Evolutionary conservation across 2,113 vertebrate species (phyloP).

Genomic region (Chunga burmeisteri): DNA sequence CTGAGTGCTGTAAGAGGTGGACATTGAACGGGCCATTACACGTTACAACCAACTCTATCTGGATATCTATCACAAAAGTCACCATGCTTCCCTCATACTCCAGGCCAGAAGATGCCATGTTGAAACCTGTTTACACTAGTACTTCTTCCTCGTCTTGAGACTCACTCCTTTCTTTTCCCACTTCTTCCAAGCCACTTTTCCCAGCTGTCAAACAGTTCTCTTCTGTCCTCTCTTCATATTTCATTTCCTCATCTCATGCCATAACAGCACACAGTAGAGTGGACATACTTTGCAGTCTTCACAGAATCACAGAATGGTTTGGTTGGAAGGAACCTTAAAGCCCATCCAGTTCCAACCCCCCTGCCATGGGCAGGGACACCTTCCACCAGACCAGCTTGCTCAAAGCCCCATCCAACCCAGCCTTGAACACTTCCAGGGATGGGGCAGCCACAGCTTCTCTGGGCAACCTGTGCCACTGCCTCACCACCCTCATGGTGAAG

Average conservation of each 20-base stretch:
- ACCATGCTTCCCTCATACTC: background rate
- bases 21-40: fast-evolving
- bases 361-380: too few relatives aligned
- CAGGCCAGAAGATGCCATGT: background rate
- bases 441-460: too few relatives aligned
- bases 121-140: background rate
- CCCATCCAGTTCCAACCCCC: too few relatives aligned
- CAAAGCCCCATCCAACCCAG: too few relatives aligned
- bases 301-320: too few relatives aligned
- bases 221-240: background rate
- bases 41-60: background rate
- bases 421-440: too few relatives aligned
- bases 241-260: background rate
- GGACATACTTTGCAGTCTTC: background rate
- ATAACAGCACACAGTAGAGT: background rate
- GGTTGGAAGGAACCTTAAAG: too few relatives aligned
- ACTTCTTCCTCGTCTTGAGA: background rate
- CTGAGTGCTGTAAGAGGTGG: background rate
- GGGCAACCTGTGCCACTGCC: too few relatives aligned
- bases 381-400: too few relatives aligned
- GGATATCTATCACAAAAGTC: background rate
- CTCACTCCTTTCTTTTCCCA: background rate
- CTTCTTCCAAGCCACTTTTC: background rate
- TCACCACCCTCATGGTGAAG: too few relatives aligned
- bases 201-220: background rate